Base-by-base conservation (phyloP, 2,113 vertebrate genomes). In the Paracanthobrama guichenoti region DNA sequence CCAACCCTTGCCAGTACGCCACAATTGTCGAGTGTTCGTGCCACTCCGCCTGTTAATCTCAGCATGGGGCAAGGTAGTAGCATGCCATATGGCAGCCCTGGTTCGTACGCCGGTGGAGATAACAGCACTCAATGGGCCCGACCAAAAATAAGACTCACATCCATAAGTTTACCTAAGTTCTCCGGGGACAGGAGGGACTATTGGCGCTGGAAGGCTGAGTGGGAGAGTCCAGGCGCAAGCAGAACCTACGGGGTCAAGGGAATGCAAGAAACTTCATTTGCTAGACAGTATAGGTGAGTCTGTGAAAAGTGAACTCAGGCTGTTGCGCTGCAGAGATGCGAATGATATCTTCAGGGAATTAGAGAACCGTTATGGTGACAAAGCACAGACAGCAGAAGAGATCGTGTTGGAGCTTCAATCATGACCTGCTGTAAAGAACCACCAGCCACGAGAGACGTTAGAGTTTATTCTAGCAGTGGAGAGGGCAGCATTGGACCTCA, bases 181-280 rank as follows among this genome's bases (percentile, higher is more conserved):
- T n/a, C n/a, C n/a, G n/a, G n/a, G n/a, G n/a, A n/a, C n/a, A n/a
- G n/a, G n/a, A n/a, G n/a, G n/a, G n/a, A n/a, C n/a, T n/a, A n/a
- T n/a, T n/a, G n/a, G n/a, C n/a, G 35, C 3, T 71, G 35, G 67
- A 71, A 71, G 35, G 18, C 35, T 71, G 67, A 71, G n/a, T 71
- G 35, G 67, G 67, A 71, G 2, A 71, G 35, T 71, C 35, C 67
- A 71, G 67, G 67, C 3, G 9, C 67, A 71, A 42, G 67, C 67
- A 2, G 67, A 71, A 71, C 67, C 31, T 42, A 69, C 66, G 7
- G 62, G 66, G 66, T 69, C 66, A 11, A 69, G 31, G 66, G 66
- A 69, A 39, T 69, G 66, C 31, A 69, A 42, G 18, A 31, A 31
- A 31, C 31, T 31, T 31, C 31, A 31, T 31, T 31, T 31, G 3